Evolutionary conservation across 2,888 invertebrate genomes (phyloP), one percentile per base, ranked within the genome.

Genomic region (Beris morrisii): DNA sequence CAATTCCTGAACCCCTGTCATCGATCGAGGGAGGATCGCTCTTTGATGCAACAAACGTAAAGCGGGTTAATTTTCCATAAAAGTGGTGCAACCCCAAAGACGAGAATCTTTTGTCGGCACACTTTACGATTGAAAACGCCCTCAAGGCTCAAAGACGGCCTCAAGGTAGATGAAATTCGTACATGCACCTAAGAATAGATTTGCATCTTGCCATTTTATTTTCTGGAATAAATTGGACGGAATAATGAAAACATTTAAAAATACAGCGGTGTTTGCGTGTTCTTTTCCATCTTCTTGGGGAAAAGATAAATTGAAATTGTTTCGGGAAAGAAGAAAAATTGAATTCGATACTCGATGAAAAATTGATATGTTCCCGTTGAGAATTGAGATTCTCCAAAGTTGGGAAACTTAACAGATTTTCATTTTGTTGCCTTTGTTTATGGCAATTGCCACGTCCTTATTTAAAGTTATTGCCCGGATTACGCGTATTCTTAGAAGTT

Each of bases 301-400:
- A 53, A 53, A 5, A 53, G 11, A 30, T 30, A 22, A 52, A 22
- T 13, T 13, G 15, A 5, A 52, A 22, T 52, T 13, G 28, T 11
- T 22, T 22, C 7, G 44, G 44, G 44, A 44, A 3, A 44, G 12
- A 44, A 12, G 9, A 3, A 44, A 12, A 12, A 5, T 46, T 15
- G 46, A 11, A 46, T 46, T 56, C 13, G 38, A 56, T 11, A 50
- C 38, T 22, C 52, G 13, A 61, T 61, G 50, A 61, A 50, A 52
- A 61, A 61, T 61, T 61, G 61, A 9, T 50, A 61, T 61, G 50
- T 61, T 31, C 32, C 38, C 61, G 61, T 50, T 61, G 50, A 59
- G 31, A 38, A 7, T 38, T 9, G 38, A 38, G 22, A 22, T 22
- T 59, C 46, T 59, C 11, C 48, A 13, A 59, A 59, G 50, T 61